Evolutionary conservation across 2,113 vertebrate species (phyloP).

Genomic region (Catharus minimus): DNA sequence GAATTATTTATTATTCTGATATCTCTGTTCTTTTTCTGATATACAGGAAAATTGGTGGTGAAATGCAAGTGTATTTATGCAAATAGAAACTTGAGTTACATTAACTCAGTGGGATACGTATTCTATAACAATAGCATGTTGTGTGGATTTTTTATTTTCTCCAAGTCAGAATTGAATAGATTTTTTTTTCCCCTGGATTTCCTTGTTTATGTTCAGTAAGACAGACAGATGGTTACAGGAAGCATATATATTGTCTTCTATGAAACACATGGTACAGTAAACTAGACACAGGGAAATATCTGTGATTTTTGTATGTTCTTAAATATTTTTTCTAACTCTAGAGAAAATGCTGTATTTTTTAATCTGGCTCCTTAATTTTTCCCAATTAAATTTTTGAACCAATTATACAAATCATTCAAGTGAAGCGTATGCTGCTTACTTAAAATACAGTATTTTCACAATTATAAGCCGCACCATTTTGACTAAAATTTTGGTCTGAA

Average conservation of each 20-base stretch:
- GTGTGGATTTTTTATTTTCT: not conserved
- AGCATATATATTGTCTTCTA: not conserved
- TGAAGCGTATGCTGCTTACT: not conserved
- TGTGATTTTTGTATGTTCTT: not conserved
- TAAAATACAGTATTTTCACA: not conserved
- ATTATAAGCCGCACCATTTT: no score
- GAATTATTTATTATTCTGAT: conserved; percentile 66
- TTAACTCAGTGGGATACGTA: conserved; percentile 45
- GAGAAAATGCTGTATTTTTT: not conserved
- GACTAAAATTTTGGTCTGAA: no score
- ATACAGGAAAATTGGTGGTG: conserved; percentile 39
- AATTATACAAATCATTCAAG: not conserved
- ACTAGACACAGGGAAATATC: not conserved
- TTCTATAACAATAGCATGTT: conserved; percentile 33
- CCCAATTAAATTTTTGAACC: not conserved
- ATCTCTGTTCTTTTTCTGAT: conserved; percentile 45
- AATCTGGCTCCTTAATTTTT: not conserved
- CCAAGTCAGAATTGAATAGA: not conserved
- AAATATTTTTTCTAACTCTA: not conserved
- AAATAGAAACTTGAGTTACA: conserved; percentile 40
- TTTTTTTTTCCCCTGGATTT: not conserved
- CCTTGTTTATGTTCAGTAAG: not conserved
- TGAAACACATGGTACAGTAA: not conserved
- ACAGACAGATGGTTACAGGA: not conserved
- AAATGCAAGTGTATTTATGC: conserved; percentile 57